These are phyloP conservation scores for Aurelia sp. DNA, from an alignment of 30 jellyfish, hydroid and myxozoan genomes.

Conservation along the genomic window DNA sequence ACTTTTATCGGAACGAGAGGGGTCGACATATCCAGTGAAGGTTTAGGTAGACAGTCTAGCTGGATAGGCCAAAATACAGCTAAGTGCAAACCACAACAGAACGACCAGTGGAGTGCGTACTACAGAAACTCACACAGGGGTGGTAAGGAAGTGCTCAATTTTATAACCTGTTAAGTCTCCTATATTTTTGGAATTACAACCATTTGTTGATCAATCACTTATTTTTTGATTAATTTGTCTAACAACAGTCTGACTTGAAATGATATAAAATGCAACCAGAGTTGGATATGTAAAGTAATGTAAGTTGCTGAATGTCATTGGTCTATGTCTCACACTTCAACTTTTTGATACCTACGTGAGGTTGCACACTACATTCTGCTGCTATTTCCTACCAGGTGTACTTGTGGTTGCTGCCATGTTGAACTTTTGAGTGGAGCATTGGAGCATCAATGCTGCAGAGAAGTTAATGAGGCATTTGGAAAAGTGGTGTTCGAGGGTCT, in stretches of 20 bases:
- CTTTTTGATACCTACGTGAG: not conserved
- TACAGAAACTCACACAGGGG: no score
- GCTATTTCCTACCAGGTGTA: slow-evolving; percentile 8
- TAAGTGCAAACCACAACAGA: no score
- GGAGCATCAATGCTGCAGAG: slow-evolving; percentile 34
- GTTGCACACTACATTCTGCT: not conserved
- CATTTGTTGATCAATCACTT: not conserved
- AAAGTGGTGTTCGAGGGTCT: slow-evolving; percentile 29
- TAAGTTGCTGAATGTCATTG: not conserved
- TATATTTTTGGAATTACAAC: no score
- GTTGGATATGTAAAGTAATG: not conserved
- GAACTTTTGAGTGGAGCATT: slow-evolving; percentile 19
- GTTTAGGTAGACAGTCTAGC: no score
- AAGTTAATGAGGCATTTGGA: slow-evolving; percentile 12
- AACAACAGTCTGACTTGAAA: no score
- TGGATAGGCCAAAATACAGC: no score
- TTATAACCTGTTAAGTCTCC: no score
- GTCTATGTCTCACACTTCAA: not conserved
- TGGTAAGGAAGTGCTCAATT: no score
- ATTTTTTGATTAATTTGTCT: not conserved
- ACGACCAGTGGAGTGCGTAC: no score
- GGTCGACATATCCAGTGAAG: no score
- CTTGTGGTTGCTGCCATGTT: slow-evolving; percentile 15
- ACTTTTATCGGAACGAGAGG: not conserved
- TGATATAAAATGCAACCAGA: no score